These are phyloP conservation scores for Leucopsar rothschildi DNA, from an alignment of 2,113 vertebrate species.

Conservation along the genomic window DNA sequence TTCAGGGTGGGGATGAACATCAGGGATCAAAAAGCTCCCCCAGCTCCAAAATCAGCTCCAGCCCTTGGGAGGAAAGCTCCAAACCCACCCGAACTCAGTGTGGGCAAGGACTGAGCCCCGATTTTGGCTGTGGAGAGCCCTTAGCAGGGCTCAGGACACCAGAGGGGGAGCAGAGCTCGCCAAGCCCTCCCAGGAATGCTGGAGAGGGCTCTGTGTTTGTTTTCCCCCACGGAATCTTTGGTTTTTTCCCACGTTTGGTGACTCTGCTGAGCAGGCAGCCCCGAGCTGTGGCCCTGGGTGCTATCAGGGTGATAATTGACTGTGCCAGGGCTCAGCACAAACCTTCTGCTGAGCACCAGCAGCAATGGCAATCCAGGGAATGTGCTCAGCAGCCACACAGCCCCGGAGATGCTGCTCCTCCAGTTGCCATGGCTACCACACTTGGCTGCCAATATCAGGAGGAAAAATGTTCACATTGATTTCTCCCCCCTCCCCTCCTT, in stretches of 20 bases:
- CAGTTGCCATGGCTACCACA: slow-evolving; percentile 21
- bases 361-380: not conserved
- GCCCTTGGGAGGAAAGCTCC: not conserved
- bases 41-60: not conserved
- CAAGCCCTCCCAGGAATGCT: fast-evolving
- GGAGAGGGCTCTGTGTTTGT: not conserved
- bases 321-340: not conserved
- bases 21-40: not conserved
- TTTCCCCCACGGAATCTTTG: not conserved
- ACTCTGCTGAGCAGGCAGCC: not conserved
- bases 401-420: not conserved
- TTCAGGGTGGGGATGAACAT: not conserved
- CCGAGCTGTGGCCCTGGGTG: not conserved
- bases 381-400: not conserved
- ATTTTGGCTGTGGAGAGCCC: too few relatives aligned
- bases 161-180: not conserved
- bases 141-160: not conserved
- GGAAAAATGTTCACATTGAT: not conserved
- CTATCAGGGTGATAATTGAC: not conserved
- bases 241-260: not conserved
- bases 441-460: not conserved
- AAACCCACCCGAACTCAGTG: fast-evolving
- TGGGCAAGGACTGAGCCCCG: not conserved
- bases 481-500: too few relatives aligned
- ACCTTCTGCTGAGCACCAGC: not conserved